These are phyloP conservation scores for Iguana delicatissima DNA, from an alignment of 2,797 vertebrate species.

Conservation along the genomic window DNA sequence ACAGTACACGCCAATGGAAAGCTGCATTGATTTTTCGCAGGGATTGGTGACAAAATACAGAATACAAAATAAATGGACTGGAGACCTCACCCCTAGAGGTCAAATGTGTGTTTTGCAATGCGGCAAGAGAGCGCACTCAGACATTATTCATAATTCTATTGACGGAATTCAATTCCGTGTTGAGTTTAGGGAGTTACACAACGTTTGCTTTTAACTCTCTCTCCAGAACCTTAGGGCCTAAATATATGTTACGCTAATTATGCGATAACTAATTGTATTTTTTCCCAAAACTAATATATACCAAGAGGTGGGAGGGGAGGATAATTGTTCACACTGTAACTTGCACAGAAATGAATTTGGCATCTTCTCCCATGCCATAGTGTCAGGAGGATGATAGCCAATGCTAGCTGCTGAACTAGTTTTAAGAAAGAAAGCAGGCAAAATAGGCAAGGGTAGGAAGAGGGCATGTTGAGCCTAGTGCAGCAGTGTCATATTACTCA, in stretches of 20 bases:
- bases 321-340: background rate
- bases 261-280: background rate
- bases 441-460: too few species aligned
- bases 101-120: background rate
- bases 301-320: background rate
- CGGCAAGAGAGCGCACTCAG: background rate
- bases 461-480: background rate
- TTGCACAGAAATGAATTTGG: background rate
- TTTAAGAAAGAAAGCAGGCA: background rate
- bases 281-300: background rate
- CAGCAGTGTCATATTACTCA: background rate
- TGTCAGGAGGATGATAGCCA: background rate
- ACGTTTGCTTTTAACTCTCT: background rate
- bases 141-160: background rate
- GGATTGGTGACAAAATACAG: constrained; percentile 8
- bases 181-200: background rate
- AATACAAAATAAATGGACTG: constrained; percentile 11
- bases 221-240: background rate
- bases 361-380: background rate
- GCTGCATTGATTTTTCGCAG: background rate
- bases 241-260: background rate
- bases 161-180: background rate
- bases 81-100: background rate
- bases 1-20: constrained; percentile 14
- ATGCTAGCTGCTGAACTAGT: too few species aligned